Evolutionary conservation across 2,888 invertebrate genomes (phyloP).

Genomic region (Lordiphosa andalusiaca): DNA sequence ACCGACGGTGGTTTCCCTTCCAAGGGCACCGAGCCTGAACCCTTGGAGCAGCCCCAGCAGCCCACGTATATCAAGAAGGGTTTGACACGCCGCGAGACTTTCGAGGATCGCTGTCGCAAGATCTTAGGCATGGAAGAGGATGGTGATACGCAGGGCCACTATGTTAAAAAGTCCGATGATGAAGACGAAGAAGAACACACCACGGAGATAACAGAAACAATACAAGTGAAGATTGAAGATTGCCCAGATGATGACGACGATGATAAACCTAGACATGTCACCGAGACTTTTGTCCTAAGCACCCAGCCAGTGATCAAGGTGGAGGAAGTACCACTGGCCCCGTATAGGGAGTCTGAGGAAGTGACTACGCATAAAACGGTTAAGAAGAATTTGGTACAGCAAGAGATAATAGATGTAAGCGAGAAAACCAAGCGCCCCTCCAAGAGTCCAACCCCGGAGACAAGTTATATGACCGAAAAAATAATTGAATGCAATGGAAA

Average conservation of each 20-base stretch:
- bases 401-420: constrained; percentile 15
- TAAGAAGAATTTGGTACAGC: constrained; percentile 1
- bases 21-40: constrained; percentile 42
- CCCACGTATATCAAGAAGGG: constrained; percentile 82
- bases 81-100: constrained; percentile 85
- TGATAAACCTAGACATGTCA: constrained; percentile 33
- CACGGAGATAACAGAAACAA: constrained; percentile 27
- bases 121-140: constrained; percentile 84
- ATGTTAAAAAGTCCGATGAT: constrained; percentile 31
- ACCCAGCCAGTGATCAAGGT: constrained; percentile 55
- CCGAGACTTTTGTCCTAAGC: constrained; percentile 42
- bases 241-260: constrained; percentile 76
- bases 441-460: constrained; percentile 37
- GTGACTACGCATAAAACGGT: constrained; percentile 9
- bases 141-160: constrained; percentile 75
- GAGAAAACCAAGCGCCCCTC: constrained; percentile 43
- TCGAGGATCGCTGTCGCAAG: constrained; percentile 86
- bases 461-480: constrained; percentile 58
- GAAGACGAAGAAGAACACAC: constrained; percentile 35
- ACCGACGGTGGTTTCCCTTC: constrained; percentile 73
- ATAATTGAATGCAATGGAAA: constrained; percentile 53
- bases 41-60: constrained; percentile 36
- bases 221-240: constrained; percentile 77
- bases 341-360: constrained; percentile 30
- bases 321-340: constrained; percentile 39